These are phyloP conservation scores for Andrena chrysosceles DNA, from an alignment of 2,888 invertebrate species.

Conservation along the genomic window DNA sequence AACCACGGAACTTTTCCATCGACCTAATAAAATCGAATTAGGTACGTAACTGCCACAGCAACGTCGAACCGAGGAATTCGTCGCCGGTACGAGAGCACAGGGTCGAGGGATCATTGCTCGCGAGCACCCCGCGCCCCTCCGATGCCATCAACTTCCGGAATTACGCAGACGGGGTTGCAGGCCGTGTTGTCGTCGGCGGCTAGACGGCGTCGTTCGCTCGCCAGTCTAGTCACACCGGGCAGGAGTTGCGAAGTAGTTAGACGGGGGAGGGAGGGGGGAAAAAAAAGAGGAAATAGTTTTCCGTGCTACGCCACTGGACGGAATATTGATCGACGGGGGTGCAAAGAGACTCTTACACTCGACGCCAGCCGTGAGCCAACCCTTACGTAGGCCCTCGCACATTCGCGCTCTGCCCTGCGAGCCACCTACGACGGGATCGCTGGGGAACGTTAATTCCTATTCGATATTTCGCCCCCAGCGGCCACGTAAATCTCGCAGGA, in stretches of 20 bases:
- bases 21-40: too few species aligned
- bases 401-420: conserved; percentile 65
- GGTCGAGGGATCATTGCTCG: not conserved
- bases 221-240: conserved; percentile 4
- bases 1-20: too few species aligned
- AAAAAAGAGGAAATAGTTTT: conserved; percentile 72
- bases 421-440: conserved; percentile 48
- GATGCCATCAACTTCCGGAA: conserved; percentile 13
- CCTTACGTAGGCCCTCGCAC: conserved; percentile 72
- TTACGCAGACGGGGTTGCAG: not conserved
- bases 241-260: conserved; percentile 35
- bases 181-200: conserved; percentile 12
- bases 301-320: conserved; percentile 80
- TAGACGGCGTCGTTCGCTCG: not conserved
- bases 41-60: too few species aligned
- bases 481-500: conserved; percentile 4
- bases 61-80: too few species aligned
- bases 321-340: conserved; percentile 80
- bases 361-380: conserved; percentile 70
- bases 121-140: not conserved
- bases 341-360: conserved; percentile 76
- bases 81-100: not conserved
- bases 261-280: not conserved
- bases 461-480: conserved; percentile 21
- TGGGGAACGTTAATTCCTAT: conserved; percentile 58